Evolutionary conservation across 2,888 invertebrate species (phyloP).

Genomic region (Sphinx pinastri): DNA sequence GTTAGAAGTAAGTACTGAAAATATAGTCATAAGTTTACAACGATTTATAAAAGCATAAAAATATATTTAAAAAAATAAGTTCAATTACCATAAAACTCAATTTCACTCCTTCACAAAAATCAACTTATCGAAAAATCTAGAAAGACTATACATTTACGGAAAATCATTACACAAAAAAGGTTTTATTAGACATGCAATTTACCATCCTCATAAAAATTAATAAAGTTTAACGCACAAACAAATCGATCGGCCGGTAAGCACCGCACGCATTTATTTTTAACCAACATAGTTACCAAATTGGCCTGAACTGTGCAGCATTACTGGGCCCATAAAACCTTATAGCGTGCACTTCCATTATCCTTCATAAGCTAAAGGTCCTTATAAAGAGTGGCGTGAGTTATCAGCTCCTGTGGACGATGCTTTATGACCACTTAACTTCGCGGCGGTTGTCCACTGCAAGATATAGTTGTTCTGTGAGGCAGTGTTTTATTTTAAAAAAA

Average conservation of each 20-base stretch:
- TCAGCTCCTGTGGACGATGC: slow-evolving; percentile 58
- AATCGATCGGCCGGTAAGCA: slow-evolving; percentile 22
- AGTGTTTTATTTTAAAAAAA: neutral
- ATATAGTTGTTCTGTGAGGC: neutral
- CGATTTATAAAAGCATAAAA: too few relatives aligned
- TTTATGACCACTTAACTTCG: slow-evolving; percentile 68
- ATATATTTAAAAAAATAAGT: too few relatives aligned
- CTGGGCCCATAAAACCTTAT: slow-evolving; percentile 68
- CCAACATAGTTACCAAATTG: slow-evolving; percentile 70
- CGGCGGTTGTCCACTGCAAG: slow-evolving; percentile 36
- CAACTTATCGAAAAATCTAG: neutral
- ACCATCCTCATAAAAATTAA: slow-evolving; percentile 21
- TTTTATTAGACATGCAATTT: slow-evolving; percentile 18
- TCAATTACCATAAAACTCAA: too few relatives aligned
- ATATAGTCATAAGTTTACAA: too few relatives aligned
- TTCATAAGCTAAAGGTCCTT: slow-evolving; percentile 67
- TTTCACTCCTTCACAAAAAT: neutral
- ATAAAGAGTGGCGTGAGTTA: slow-evolving; percentile 61
- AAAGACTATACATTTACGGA: neutral
- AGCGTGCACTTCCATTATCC: slow-evolving; percentile 68
- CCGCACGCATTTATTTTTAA: slow-evolving; percentile 41
- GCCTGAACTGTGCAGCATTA: slow-evolving; percentile 46
- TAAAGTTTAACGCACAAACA: slow-evolving; percentile 27
- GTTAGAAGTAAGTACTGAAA: too few relatives aligned
- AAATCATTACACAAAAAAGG: neutral